These are phyloP conservation scores for Leucosticte australis DNA, from an alignment of 2,113 vertebrate genomes.

Conservation along the genomic window DNA sequence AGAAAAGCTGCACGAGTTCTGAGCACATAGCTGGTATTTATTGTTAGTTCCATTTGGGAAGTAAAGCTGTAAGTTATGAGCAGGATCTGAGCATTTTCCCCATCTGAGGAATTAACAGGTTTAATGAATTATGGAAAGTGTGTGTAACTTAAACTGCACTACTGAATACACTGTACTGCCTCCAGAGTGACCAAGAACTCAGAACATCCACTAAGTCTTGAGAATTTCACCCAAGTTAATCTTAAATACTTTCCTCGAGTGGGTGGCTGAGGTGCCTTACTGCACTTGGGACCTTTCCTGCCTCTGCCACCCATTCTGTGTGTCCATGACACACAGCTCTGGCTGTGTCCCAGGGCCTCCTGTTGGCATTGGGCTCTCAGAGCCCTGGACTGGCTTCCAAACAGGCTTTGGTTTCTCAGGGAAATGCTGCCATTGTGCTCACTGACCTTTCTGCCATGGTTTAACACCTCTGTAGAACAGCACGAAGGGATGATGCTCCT, in stretches of 20 bases:
- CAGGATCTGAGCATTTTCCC: background rate
- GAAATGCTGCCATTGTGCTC: rapidly evolving
- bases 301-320: rapidly evolving
- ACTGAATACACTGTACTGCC: background rate
- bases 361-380: background rate
- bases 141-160: background rate
- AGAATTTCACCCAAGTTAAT: background rate
- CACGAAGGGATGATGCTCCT: background rate
- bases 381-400: background rate
- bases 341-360: background rate
- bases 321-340: background rate
- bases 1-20: background rate
- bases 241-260: background rate
- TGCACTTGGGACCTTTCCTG: background rate
- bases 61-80: background rate
- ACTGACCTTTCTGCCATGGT: background rate
- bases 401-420: background rate
- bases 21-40: background rate
- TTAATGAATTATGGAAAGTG: background rate
- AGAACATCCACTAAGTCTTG: background rate
- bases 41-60: background rate
- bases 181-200: background rate
- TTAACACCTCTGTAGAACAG: background rate
- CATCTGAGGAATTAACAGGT: background rate
- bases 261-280: background rate